phyloP scores from a whole-genome alignment of 2,888 invertebrate species.

The Archips xylosteana region DNA sequence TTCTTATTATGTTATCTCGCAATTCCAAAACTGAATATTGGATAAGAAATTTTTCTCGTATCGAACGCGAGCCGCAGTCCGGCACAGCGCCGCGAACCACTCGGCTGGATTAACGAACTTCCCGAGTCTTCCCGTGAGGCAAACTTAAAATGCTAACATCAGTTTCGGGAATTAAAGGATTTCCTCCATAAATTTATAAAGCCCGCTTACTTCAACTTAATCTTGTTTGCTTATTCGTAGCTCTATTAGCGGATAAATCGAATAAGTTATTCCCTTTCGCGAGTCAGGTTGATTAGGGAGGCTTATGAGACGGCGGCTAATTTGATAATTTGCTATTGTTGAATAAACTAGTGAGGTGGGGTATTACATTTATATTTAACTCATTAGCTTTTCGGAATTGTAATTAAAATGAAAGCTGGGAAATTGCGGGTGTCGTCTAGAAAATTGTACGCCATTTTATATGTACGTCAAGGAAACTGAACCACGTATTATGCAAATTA shows the following conservation, averaged over 20 bases:
- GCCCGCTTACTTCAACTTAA: constrained; percentile 69
- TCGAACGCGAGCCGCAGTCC: constrained; percentile 17
- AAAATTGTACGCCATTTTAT: neutral
- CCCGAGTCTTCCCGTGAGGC: constrained; percentile 64
- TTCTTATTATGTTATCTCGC: neutral
- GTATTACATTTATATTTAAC: constrained; percentile 13
- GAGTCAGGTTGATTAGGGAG: constrained; percentile 65
- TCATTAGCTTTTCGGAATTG: neutral
- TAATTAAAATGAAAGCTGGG: neutral
- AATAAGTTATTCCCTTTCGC: constrained; percentile 80
- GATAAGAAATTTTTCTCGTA: constrained; percentile 20
- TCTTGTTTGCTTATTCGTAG: constrained; percentile 76
- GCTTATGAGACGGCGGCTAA: constrained; percentile 65
- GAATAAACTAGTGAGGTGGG: constrained; percentile 23
- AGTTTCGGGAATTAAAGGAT: constrained; percentile 74
- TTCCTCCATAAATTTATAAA: constrained; percentile 72
- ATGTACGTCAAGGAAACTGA: no score
- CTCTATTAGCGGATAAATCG: constrained; percentile 77
- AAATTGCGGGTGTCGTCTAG: neutral
- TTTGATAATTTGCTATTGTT: constrained; percentile 66
- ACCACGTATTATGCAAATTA: no score
- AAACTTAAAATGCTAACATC: constrained; percentile 79
- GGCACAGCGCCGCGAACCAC: constrained; percentile 51
- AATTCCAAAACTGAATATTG: constrained; percentile 8
- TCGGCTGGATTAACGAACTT: constrained; percentile 71